Conservation (phyloP, 2,113 vertebrate genomes). For the Daboia siamensis region DNA sequence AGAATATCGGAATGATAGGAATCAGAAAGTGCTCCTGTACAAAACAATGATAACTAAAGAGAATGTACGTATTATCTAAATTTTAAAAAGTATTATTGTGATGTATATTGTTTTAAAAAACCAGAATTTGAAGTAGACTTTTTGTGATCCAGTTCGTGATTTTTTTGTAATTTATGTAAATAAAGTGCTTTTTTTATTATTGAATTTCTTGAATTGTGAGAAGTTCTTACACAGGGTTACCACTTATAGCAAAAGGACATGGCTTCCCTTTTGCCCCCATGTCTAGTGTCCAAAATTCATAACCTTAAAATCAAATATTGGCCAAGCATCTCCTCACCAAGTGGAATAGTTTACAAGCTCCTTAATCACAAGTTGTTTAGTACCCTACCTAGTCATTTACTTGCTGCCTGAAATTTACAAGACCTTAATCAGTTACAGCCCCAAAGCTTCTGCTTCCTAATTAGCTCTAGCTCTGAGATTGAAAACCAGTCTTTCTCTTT, state of each 20-base stretch:
- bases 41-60: neutral
- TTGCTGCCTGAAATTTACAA: neutral
- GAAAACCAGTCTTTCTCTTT: neutral
- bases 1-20: neutral
- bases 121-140: slow-evolving; percentile 57
- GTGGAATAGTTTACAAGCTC: neutral
- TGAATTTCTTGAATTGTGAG: neutral
- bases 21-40: neutral
- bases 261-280: neutral
- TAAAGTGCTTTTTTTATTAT: slow-evolving; percentile 80
- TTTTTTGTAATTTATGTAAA: slow-evolving; percentile 78
- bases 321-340: neutral
- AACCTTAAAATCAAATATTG: neutral
- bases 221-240: neutral
- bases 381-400: neutral
- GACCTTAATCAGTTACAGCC: neutral
- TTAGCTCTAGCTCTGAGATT: neutral
- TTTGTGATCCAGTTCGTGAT: slow-evolving; percentile 79
- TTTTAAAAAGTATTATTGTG: slow-evolving; percentile 18
- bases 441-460: neutral
- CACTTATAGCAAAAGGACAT: neutral
- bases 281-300: neutral
- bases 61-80: slow-evolving; percentile 17
- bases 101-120: slow-evolving; percentile 24
- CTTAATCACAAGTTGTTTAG: neutral